A percentile compares a stretch with the other conserved stretches of the same genome.
These are phyloP conservation scores for Epinotia brunnichana DNA, from an alignment of 2,888 invertebrate species.

Conservation along the genomic window DNA sequence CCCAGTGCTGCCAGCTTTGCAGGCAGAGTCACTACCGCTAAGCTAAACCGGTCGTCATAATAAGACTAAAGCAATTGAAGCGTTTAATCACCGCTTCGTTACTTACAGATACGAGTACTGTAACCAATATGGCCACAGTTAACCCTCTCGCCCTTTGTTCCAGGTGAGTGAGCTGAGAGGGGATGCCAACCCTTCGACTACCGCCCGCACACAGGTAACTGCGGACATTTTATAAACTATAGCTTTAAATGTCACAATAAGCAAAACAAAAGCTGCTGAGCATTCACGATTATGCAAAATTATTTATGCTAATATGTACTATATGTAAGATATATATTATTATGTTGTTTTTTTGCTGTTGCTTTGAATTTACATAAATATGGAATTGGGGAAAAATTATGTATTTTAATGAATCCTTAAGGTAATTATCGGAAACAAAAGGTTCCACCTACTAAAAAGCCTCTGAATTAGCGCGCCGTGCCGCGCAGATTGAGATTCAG, in stretches of 20 bases:
- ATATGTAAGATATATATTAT: not conserved
- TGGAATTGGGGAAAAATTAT: too few species aligned
- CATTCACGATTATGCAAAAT: not conserved
- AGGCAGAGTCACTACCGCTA: too few species aligned
- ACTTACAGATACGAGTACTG: not conserved
- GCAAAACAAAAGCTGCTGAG: not conserved
- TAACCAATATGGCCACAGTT: constrained; percentile 44
- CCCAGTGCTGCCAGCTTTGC: too few species aligned
- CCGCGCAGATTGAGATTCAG: too few species aligned
- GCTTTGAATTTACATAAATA: not conserved
- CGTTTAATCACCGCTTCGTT: not conserved
- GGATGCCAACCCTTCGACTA: constrained; percentile 56
- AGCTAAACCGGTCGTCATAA: not conserved
- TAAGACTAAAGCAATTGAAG: not conserved
- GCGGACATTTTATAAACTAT: constrained; percentile 23
- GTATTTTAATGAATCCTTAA: too few species aligned
- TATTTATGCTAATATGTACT: not conserved
- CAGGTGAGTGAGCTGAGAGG: constrained; percentile 70
- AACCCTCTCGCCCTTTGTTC: constrained; percentile 61
- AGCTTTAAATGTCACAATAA: constrained; percentile 8
- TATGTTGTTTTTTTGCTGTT: not conserved
- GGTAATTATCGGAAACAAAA: too few species aligned
- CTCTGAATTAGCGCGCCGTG: too few species aligned
- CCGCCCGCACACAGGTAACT: constrained; percentile 49
- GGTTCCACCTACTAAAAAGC: too few species aligned